Evolutionary conservation across 2,797 vertebrate species (phyloP).

Genomic region (Tinamus major): DNA sequence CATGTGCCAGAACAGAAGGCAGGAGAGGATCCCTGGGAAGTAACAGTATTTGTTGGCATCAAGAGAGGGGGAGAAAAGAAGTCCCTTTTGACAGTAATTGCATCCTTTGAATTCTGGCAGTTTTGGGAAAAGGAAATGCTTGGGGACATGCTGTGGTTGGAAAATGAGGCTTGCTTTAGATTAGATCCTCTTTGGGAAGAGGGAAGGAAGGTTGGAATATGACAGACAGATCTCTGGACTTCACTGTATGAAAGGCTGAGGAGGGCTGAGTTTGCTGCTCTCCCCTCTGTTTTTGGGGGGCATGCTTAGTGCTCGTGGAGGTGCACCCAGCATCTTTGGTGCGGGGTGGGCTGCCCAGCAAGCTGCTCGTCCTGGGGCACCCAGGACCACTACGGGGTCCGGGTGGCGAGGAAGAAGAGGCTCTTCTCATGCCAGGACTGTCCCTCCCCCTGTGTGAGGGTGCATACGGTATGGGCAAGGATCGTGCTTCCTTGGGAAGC

Average conservation of each 20-base stretch:
- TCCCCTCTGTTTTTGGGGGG: neutral
- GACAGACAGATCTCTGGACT: neutral
- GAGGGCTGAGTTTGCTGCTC: neutral
- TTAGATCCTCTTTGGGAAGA: neutral
- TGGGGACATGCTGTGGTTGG: neutral
- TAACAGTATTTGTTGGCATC: constrained; percentile 6
- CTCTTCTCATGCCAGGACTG: neutral
- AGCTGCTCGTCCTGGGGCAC: neutral
- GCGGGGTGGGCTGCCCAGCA: neutral
- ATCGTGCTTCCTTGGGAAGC: neutral
- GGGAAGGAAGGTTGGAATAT: neutral
- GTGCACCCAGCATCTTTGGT: neutral
- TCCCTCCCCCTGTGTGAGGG: neutral
- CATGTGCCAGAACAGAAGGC: constrained; percentile 15
- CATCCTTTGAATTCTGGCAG: constrained; percentile 9
- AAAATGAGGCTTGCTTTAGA: constrained; percentile 19
- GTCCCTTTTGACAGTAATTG: constrained; percentile 5
- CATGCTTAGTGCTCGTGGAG: neutral
- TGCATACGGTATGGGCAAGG: accelerated
- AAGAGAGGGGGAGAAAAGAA: constrained; percentile 3
- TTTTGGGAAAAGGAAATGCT: constrained; percentile 52
- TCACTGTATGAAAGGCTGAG: neutral
- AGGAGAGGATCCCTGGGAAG: constrained; percentile 20
- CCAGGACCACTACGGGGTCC: neutral
- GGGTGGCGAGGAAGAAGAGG: neutral